Base-by-base conservation (phyloP, 2,113 vertebrate genomes). In the Catharus minimus region DNA sequence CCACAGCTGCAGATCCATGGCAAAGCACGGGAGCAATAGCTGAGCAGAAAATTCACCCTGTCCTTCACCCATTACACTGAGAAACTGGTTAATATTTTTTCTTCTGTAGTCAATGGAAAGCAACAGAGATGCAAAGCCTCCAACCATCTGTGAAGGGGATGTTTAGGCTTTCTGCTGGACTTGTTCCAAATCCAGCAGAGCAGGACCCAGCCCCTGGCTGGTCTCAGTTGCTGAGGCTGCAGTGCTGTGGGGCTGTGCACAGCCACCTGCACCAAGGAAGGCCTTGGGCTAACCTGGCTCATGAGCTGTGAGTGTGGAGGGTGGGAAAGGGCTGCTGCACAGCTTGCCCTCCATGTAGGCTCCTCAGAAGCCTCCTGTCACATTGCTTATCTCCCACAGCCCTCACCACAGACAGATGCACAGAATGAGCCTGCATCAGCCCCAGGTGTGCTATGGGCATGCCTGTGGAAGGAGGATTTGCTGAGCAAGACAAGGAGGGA, bases 311-410 rank as follows among this genome's bases (percentile, higher is more conserved):
- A 38, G n/a, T 30, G 5, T 80, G 33, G 22, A 33, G 11, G 8
- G 26, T 55, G 36, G n/a, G 44, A 73, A 57, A 21, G 49, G 41
- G 62, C 32, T 2, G 2, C 33, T 28, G 33, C 64, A 73, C 14
- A 23, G 16, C 52, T 58, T 67, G 17, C 10, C n/a, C 9, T 81
- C n/a, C 1, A 0, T 1, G 0, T 6, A 24, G 11, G 23, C 28
- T 44, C 81, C 15, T 62, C 15, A 15, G 1, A 2, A 68, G 27
- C 27, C 27, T 72, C 1, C 0, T 60, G 22, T 49, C 32, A 13
- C 27, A 9, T 27, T 75, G 56, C n/a, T 68, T 8, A 10, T 24
- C 3, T 9, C 32, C 57, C 49, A 23, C 39, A 79, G 52, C 44
- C 36, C 52, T 80, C 28, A 33, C 16, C 39, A 16, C 14, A 26